Evolutionary conservation across 2,797 vertebrate species (phyloP).

Genomic region (Hybognathus amarus): DNA sequence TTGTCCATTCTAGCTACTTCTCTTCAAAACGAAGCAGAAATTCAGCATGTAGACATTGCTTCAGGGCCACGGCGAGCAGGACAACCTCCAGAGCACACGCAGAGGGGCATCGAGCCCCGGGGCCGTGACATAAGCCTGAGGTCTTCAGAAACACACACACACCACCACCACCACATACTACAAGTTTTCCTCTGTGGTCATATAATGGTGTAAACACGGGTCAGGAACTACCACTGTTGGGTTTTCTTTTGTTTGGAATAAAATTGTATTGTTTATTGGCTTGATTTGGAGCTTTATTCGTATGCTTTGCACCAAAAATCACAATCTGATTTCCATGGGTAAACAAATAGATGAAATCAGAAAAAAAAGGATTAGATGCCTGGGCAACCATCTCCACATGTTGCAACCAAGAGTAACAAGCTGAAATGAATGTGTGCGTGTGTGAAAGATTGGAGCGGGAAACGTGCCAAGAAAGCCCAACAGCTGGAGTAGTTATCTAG

Average conservation of each 20-base stretch:
- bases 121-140: slow-evolving; percentile 34
- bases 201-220: slow-evolving; percentile 21
- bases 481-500: slow-evolving; percentile 51
- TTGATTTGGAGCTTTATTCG: neutral
- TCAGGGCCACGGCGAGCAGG: neutral
- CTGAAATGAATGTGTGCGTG: neutral
- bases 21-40: slow-evolving; percentile 24
- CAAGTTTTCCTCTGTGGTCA: slow-evolving; percentile 31
- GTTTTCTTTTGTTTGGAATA: slow-evolving; percentile 29
- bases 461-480: neutral
- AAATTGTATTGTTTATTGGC: slow-evolving; percentile 23
- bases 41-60: slow-evolving; percentile 12
- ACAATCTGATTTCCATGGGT: slow-evolving; percentile 19
- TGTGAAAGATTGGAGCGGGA: slow-evolving; percentile 22
- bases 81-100: slow-evolving; percentile 29
- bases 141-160: slow-evolving; percentile 39
- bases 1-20: slow-evolving; percentile 15
- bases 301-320: slow-evolving; percentile 8
- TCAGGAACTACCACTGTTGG: neutral
- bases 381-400: slow-evolving; percentile 12
- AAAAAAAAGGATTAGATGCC: slow-evolving; percentile 20
- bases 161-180: neutral
- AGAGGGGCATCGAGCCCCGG: slow-evolving; percentile 20
- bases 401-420: slow-evolving; percentile 28
- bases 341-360: slow-evolving; percentile 19